Percentiles rank a stretch among this genome's conserved stretches.
These are phyloP conservation scores for Lepisosteus osseus DNA, from an alignment of 2,113 vertebrate species.

Conservation along the genomic window DNA sequence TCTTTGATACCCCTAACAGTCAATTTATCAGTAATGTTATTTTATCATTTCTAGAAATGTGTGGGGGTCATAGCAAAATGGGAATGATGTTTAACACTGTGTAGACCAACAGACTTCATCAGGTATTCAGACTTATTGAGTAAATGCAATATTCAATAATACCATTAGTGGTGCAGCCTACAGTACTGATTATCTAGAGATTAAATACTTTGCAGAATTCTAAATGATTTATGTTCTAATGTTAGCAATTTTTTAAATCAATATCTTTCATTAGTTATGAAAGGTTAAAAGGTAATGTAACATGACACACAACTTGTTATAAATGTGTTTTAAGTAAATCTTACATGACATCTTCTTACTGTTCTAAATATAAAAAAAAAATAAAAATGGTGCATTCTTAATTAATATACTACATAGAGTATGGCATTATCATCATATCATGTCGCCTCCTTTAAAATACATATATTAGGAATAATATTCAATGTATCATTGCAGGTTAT, in stretches of 20 bases:
- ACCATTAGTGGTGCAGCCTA: neutral
- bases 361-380: too few species aligned
- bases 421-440: too few species aligned
- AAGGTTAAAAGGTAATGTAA: neutral
- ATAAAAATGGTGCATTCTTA: too few species aligned
- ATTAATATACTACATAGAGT: too few species aligned
- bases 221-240: neutral
- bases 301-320: neutral
- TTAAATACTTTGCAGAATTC: neutral
- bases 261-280: neutral
- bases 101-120: neutral
- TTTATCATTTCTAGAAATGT: neutral
- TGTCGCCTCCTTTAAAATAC: too few species aligned
- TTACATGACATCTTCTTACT: too few species aligned
- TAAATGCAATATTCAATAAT: neutral
- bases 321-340: too few species aligned
- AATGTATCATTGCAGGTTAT: too few species aligned
- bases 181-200: neutral
- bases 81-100: neutral
- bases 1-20: neutral
- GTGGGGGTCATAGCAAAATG: neutral
- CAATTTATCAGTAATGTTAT: neutral
- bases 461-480: too few species aligned
- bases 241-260: neutral
- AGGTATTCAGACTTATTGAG: neutral